A percentile compares a stretch with the other conserved stretches of the same genome.
Evolutionary conservation across 2,797 vertebrate species (phyloP).

Genomic region (Sebastes dallii): DNA sequence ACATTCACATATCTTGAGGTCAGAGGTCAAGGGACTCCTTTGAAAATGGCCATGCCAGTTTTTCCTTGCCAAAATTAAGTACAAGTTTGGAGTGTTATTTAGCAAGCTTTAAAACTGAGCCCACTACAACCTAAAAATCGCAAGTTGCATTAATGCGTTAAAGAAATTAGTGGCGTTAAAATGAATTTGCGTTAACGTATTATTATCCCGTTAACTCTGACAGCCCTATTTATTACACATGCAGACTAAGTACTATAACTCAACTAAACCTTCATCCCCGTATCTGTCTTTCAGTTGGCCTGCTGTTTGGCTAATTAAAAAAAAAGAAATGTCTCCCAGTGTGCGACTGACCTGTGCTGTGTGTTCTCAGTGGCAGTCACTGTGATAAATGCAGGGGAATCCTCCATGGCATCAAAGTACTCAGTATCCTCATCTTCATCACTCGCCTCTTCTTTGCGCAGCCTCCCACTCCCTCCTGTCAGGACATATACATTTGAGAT

Average conservation of each 20-base stretch:
- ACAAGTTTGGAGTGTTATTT: too few species aligned
- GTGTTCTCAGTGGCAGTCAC: constrained; percentile 91
- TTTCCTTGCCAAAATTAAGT: too few species aligned
- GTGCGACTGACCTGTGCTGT: constrained; percentile 89
- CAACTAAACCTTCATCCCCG: neutral
- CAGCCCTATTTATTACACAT: neutral
- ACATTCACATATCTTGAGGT: too few species aligned
- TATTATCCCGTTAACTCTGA: too few species aligned
- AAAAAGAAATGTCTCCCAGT: neutral
- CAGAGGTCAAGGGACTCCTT: too few species aligned
- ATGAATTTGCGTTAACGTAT: too few species aligned
- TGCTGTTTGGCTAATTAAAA: neutral
- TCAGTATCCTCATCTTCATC: constrained; percentile 99
- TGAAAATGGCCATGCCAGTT: too few species aligned
- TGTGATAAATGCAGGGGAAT: constrained; percentile 95
- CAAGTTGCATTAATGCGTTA: too few species aligned
- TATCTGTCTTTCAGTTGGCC: neutral
- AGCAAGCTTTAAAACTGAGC: too few species aligned
- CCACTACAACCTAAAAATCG: too few species aligned
- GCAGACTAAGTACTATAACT: neutral
- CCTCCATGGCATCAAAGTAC: constrained; percentile 99
- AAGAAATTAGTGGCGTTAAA: too few species aligned
- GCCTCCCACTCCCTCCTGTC: constrained; percentile 80
- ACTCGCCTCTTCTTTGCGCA: constrained; percentile 92
- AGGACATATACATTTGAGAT: constrained; percentile 22